phyloP scores from a whole-genome alignment of 1,140 invertebrate species.

The Plectus sambesii region DNA sequence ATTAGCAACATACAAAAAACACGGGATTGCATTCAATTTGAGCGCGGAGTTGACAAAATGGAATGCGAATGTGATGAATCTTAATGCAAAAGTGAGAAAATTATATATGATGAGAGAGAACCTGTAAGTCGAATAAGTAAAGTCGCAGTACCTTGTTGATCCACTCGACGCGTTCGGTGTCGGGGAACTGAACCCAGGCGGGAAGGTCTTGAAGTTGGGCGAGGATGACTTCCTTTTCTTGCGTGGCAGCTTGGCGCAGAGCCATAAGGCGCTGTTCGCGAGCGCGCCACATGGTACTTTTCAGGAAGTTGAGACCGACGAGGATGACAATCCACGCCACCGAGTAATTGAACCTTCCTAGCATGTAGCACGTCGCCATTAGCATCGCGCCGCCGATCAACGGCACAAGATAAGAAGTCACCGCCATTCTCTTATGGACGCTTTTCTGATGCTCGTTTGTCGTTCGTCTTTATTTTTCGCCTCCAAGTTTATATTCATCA shows the following conservation, averaged over 20 bases:
- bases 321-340: slow-evolving; percentile 35
- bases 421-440: no score
- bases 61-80: no score
- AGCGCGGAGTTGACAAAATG: no score
- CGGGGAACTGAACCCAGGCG: slow-evolving; percentile 43
- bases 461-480: no score
- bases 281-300: slow-evolving; percentile 17
- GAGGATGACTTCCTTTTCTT: slow-evolving; percentile 39
- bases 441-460: no score
- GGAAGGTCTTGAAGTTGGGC: slow-evolving; percentile 42
- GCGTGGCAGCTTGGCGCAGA: slow-evolving; percentile 26
- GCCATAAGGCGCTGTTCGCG: slow-evolving; percentile 18
- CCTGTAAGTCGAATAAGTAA: no score
- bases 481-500: no score
- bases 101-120: no score
- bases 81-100: no score
- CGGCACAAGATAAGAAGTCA: no score
- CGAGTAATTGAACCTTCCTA: slow-evolving; percentile 33
- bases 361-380: slow-evolving; percentile 28
- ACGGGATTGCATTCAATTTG: no score
- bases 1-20: slow-evolving; percentile 8
- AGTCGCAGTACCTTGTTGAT: slow-evolving; percentile 42
- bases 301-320: slow-evolving; percentile 24
- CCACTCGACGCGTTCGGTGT: slow-evolving; percentile 44
- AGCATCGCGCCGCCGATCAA: slow-evolving; percentile 17